Conservation (phyloP, 2,797 vertebrate species). For the Avahi laniger region DNA sequence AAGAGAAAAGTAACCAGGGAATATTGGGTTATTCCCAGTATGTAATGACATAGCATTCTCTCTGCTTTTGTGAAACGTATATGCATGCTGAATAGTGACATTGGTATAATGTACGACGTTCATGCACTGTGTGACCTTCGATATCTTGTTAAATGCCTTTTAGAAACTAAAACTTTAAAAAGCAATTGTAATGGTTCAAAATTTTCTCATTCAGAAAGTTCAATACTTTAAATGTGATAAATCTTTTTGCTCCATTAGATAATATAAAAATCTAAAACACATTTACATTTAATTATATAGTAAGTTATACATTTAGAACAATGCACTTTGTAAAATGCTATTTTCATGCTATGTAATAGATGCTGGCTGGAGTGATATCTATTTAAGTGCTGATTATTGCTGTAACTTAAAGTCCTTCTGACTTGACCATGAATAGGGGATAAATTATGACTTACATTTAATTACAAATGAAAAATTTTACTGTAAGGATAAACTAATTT, state of each 20-base stretch:
- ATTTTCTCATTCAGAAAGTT: neutral
- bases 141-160: neutral
- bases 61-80: neutral
- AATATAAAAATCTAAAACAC: neutral
- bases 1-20: neutral
- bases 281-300: neutral
- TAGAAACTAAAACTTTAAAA: neutral
- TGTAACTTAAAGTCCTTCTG: neutral
- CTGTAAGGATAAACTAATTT: neutral
- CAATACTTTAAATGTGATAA: neutral
- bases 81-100: neutral
- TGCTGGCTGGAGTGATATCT: neutral
- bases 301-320: conserved; percentile 10
- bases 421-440: neutral
- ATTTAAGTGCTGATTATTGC: conserved; percentile 8
- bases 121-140: neutral
- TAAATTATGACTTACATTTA: conserved; percentile 12
- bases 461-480: conserved; percentile 21
- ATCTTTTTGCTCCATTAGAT: neutral
- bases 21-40: accelerated
- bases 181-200: neutral
- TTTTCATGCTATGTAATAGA: neutral
- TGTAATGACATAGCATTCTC: accelerated
- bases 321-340: neutral
- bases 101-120: neutral